Evolutionary conservation across 2,113 vertebrate species (phyloP).

Genomic region (Hydrolagus affinis): DNA sequence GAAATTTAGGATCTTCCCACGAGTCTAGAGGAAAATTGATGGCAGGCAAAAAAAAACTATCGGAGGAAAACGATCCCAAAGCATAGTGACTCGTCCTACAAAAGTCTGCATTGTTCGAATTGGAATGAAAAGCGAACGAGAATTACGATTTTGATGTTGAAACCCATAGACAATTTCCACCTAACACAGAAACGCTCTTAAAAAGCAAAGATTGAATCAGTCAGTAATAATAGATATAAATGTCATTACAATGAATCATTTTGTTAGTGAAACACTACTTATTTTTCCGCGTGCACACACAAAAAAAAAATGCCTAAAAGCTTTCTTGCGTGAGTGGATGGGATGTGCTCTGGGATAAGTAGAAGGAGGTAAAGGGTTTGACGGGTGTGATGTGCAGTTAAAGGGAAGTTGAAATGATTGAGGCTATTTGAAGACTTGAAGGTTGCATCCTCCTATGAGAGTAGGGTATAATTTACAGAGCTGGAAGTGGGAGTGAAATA

Average conservation of each 20-base stretch:
- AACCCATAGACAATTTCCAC: not conserved
- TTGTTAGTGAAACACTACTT: slow-evolving; percentile 22
- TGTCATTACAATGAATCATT: slow-evolving; percentile 30
- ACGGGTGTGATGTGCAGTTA: slow-evolving; percentile 40
- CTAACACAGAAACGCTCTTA: not conserved
- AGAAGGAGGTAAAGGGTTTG: slow-evolving; percentile 41
- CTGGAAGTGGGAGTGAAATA: slow-evolving; percentile 75
- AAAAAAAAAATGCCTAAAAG: slow-evolving; percentile 22
- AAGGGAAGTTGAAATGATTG: slow-evolving; percentile 36
- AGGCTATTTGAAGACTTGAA: slow-evolving; percentile 37
- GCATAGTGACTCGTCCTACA: not conserved
- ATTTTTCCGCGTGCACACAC: not conserved
- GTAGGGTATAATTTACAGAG: slow-evolving; percentile 67
- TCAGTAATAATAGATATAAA: slow-evolving; percentile 25
- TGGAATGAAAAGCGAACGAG: not conserved
- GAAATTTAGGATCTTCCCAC: not conserved
- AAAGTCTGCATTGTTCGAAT: not conserved
- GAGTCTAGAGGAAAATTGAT: not conserved
- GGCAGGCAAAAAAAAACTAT: not conserved
- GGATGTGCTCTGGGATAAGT: not conserved
- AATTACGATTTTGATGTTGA: not conserved
- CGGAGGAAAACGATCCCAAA: not conserved
- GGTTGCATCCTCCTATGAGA: slow-evolving; percentile 39
- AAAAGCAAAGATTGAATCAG: slow-evolving; percentile 20
- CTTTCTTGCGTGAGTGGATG: not conserved